A percentile compares a stretch with the other conserved stretches of the same genome.
These are phyloP conservation scores for Ephydatia muelleri DNA, from an alignment of 37 sponge, comb jelly and placozoan genomes.

Conservation along the genomic window DNA sequence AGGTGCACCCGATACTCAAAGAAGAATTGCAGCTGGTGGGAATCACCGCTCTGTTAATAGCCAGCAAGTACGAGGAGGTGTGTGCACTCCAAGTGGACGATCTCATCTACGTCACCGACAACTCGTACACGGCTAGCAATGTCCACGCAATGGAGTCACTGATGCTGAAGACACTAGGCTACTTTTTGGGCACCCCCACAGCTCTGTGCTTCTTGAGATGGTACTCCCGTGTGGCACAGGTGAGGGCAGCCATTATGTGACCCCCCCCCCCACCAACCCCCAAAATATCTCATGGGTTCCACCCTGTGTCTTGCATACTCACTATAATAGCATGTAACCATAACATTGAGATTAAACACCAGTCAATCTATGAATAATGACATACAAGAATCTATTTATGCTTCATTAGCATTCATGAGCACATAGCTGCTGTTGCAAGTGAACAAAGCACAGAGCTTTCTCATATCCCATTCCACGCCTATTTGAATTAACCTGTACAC, in stretches of 20 bases:
- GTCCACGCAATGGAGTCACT: constrained; percentile 81
- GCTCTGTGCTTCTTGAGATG: constrained; percentile 83
- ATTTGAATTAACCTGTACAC: too few relatives aligned
- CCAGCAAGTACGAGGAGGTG: constrained; percentile 93
- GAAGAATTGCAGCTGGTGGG: constrained; percentile 84
- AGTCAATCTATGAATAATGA: too few relatives aligned
- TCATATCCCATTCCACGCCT: too few relatives aligned
- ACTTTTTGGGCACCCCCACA: constrained; percentile 64
- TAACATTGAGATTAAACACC: too few relatives aligned
- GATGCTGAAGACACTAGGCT: constrained; percentile 68
- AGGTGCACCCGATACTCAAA: constrained; percentile 38
- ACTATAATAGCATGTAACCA: too few relatives aligned
- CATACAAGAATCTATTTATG: too few relatives aligned
- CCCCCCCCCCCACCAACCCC: not conserved
- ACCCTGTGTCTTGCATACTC: too few relatives aligned
- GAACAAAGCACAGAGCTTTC: too few relatives aligned
- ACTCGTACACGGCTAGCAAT: constrained; percentile 67
- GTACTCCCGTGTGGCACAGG: constrained; percentile 71
- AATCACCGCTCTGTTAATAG: constrained; percentile 83
- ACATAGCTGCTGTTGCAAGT: too few relatives aligned
- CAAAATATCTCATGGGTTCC: not conserved
- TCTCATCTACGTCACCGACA: constrained; percentile 87
- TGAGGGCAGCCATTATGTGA: constrained; percentile 2
- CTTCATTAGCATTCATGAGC: too few relatives aligned
- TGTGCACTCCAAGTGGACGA: constrained; percentile 78